Evolutionary conservation across 2,113 vertebrate species (phyloP).

Genomic region (Kobus ellipsiprymnus): DNA sequence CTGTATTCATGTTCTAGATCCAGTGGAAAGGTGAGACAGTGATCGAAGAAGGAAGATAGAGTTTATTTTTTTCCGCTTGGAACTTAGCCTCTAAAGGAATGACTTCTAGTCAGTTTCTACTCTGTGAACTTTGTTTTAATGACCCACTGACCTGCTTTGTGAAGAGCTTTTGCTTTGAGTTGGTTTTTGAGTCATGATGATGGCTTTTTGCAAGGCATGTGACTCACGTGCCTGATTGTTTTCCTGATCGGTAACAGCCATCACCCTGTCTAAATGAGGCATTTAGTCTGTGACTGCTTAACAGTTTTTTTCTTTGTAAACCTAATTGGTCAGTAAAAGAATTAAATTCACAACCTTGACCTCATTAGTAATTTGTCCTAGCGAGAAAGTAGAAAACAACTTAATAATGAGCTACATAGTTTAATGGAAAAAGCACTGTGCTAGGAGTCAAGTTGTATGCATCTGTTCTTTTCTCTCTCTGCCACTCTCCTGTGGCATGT

Average conservation of each 20-base stretch:
- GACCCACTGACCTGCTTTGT: background rate
- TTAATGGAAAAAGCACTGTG: background rate
- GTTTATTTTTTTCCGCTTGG: background rate
- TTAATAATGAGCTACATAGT: slow-evolving; percentile 4
- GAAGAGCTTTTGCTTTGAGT: background rate
- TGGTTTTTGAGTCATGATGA: background rate
- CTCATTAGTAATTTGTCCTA: slow-evolving; percentile 53
- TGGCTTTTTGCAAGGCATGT: background rate
- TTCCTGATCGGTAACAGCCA: background rate
- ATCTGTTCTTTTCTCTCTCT: background rate
- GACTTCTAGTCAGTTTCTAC: background rate
- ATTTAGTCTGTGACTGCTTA: background rate
- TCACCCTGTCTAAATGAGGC: background rate
- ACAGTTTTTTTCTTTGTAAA: background rate
- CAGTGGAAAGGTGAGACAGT: background rate
- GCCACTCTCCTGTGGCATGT: background rate
- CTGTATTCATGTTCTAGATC: background rate
- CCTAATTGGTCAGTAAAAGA: slow-evolving; percentile 24
- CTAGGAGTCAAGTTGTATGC: background rate
- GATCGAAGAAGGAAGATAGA: background rate
- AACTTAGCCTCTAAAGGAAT: background rate
- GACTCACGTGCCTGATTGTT: background rate
- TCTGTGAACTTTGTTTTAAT: background rate
- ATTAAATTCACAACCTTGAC: slow-evolving; percentile 31
- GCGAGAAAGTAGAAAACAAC: slow-evolving; percentile 39